Evolutionary conservation across 92 coral and sea anemone species (phyloP).

Genomic region (Pocillopora grandis): DNA sequence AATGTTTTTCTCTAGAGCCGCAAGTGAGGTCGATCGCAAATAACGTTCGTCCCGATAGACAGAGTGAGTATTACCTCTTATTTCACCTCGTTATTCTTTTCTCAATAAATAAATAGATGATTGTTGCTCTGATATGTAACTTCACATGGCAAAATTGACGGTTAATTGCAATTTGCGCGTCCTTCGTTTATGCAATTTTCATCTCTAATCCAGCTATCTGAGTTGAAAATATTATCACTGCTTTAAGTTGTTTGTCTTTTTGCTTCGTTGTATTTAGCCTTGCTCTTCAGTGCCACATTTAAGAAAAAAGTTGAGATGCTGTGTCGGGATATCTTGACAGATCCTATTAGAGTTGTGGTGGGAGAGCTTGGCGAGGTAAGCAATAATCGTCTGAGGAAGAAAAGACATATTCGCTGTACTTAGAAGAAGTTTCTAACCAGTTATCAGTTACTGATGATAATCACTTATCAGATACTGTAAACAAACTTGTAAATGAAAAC

Average conservation of each 20-base stretch:
- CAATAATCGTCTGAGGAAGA: background rate
- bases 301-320: slow-evolving; percentile 96
- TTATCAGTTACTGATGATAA: background rate
- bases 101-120: too few species aligned
- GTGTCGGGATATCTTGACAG: slow-evolving; percentile 89
- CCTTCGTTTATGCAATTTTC: too few species aligned
- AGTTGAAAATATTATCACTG: background rate
- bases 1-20: slow-evolving; percentile 64
- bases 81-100: background rate
- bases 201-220: too few species aligned
- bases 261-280: slow-evolving; percentile 47
- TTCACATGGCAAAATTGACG: too few species aligned
- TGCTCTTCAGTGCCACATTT: slow-evolving; percentile 97
- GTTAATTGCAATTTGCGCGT: too few species aligned
- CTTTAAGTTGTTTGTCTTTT: background rate
- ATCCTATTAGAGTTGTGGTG: slow-evolving; percentile 91
- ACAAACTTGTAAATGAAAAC: too few species aligned
- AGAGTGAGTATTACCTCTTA: slow-evolving; percentile 65
- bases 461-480: background rate
- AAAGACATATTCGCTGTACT: background rate
- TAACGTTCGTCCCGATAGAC: slow-evolving; percentile 97
- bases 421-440: background rate
- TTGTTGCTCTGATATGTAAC: too few species aligned
- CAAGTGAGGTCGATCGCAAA: slow-evolving; percentile 98
- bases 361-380: slow-evolving; percentile 98